These are phyloP conservation scores for Mimas tiliae DNA, from an alignment of 2,888 invertebrate genomes.

Conservation along the genomic window DNA sequence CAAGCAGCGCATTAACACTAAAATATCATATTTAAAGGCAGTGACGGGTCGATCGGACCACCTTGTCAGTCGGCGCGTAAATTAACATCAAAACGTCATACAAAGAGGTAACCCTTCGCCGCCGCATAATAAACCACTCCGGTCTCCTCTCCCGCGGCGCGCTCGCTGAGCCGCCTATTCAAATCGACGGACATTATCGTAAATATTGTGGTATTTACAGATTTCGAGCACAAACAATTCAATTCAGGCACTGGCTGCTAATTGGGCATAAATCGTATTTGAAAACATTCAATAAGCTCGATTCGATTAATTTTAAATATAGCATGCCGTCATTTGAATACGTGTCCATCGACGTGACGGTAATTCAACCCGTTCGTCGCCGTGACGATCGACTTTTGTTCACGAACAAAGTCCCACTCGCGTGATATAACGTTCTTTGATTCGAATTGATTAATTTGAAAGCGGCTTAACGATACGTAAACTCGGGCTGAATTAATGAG, in stretches of 20 bases:
- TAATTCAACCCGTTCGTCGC: conserved; percentile 69
- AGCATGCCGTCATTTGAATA: conserved; percentile 34
- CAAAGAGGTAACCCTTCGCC: conserved; percentile 80
- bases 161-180: conserved; percentile 67
- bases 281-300: conserved; percentile 80
- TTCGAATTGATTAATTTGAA: conserved; percentile 20
- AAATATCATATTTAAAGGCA: conserved; percentile 74
- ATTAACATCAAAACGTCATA: conserved; percentile 78
- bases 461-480: conserved; percentile 47
- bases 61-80: conserved; percentile 74
- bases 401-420: conserved; percentile 40
- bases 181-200: conserved; percentile 78
- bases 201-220: conserved; percentile 83
- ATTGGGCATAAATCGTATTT: conserved; percentile 82
- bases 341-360: conserved; percentile 49
- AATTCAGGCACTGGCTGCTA: conserved; percentile 79
- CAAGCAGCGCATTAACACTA: conserved; percentile 74
- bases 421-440: conserved; percentile 25
- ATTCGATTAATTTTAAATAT: conserved; percentile 76
- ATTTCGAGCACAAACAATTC: conserved; percentile 82
- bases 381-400: conserved; percentile 56
- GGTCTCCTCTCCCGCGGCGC: conserved; percentile 67
- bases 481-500: conserved; percentile 28
- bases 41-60: conserved; percentile 61
- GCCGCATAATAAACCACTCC: conserved; percentile 69